Base-by-base conservation (phyloP, 2,888 invertebrate species). In the Coelogynopora nodosa region DNA sequence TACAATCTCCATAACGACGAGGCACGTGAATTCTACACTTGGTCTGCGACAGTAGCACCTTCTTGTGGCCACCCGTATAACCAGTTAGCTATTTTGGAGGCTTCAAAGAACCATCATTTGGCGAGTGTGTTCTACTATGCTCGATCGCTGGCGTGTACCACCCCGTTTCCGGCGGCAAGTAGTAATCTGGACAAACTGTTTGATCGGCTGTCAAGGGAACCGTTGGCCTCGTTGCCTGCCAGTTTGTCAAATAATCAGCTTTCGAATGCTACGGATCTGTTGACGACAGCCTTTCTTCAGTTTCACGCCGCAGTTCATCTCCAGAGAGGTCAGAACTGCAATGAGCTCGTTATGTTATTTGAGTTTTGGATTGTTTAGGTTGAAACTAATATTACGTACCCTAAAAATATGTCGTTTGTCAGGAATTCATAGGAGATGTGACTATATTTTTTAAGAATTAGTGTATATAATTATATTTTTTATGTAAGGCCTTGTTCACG, bases 81-180 rank as follows among this genome's bases (percentile, higher is more conserved):
- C 92, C 96, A 96, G 92, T 93, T 96, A 90, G 93, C 96, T 84
- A 93, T 96, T 82, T 93, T 96, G 88, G 95, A 95, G 91, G 95
- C 95, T 89, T 94, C 95, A 49, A 94, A 95, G 49, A 95, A 95
- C 26, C 91, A 96, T 90, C 94, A 95, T 90, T 93, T 96, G 88
- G 94, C 95, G 85, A 95, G 95, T 0, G 94, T 96, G 86, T 96
- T 95, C 93, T 95, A 95, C 93, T 96, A 96, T 92, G 94, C 95
- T 87, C 94, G 96, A 88, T 95, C 95, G 88, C 94, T 96, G 89
- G 94, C 95, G 10, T 95, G 96, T 84, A 94, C 95, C 90, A 95
- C 95, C 91, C 96, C 96, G 49, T 96, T 96, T 93, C 95, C 95
- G 13, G 95, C 95, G 49, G 95, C 96, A 31, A 94, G 94, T 31